These are phyloP conservation scores for Dasyurus viverrinus DNA, from an alignment of 2,113 vertebrate genomes.

Conservation along the genomic window DNA sequence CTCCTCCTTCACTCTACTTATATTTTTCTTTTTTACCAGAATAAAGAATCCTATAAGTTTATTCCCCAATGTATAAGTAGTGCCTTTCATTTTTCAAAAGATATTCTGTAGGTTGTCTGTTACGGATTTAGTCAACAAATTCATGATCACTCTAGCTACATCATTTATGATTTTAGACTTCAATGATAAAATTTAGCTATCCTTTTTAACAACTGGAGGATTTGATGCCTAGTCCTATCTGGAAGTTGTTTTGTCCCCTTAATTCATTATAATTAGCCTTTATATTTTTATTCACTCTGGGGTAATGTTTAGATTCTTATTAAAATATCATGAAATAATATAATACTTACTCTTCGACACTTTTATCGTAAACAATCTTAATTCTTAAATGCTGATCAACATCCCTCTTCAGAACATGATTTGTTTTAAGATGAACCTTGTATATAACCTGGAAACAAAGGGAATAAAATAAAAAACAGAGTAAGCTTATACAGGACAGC, in stretches of 20 bases:
- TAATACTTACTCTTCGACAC: slow-evolving; percentile 91
- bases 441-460: slow-evolving; percentile 87
- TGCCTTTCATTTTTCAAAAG: slow-evolving; percentile 22
- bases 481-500: not conserved
- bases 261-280: not conserved
- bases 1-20: not conserved
- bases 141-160: slow-evolving; percentile 38
- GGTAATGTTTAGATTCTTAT: not conserved
- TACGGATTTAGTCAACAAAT: slow-evolving; percentile 15
- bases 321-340: not conserved
- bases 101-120: not conserved
- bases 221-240: slow-evolving; percentile 31
- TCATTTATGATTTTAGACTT: slow-evolving; percentile 8
- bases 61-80: not conserved
- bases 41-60: slow-evolving; percentile 38
- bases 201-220: slow-evolving; percentile 29
- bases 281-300: not conserved
- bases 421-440: slow-evolving; percentile 89
- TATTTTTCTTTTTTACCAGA: not conserved
- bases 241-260: not conserved
- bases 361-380: slow-evolving; percentile 92
- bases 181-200: not conserved
- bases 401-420: slow-evolving; percentile 90
- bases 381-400: slow-evolving; percentile 91
- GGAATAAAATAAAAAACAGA: not conserved